Base-by-base conservation (phyloP, 2,888 invertebrate species). In the Platypus cylindrus region DNA sequence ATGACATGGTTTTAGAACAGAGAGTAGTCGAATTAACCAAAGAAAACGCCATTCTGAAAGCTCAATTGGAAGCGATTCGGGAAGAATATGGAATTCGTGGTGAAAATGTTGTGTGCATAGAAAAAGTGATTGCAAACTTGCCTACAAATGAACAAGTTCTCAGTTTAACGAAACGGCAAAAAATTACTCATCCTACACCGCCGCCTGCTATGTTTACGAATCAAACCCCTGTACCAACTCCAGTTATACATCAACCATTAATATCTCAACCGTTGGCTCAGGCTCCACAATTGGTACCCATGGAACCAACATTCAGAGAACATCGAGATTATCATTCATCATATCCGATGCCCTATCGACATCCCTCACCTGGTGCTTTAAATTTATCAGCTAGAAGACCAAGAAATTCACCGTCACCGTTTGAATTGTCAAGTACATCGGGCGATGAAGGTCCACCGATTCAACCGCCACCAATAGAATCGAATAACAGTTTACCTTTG, bases 1-100 rank as follows among this genome's bases (percentile, higher is more conserved):
- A 95, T 58, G 94, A 95, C 63, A 87, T 94, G 87, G 89, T 91
- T 2, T 68, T 97, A 40, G 95, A 95, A 55, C 86, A 89, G 50
- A 74, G 91, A 29, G 91, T 97, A 17, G 78, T 90, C 36, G 91
- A 94, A 59, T 67, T 98, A 35, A 90, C 89, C 45, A 87, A 90
- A 62, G 95, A 95, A 60, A 97, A 95, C 62, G 86, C 91, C 56
- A 81, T 90, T 29, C 71, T 97, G 2, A 85, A 90, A 59, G 86
- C 89, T 3, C 94, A 95, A 55, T 68, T 97, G 37, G 82, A 83
- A 49, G 89, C 90, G 13, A 85, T 95, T 45, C 83, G 89, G 53
- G 90, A 91, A 54, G 90, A 90, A 60, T 91, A 82, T 55, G 89
- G 89, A 36, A 86, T 91, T 51, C 81, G 81, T 53, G 86, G 85